Evolutionary conservation across 2,888 invertebrate species (phyloP), one percentile per base, ranked within the genome.

Genomic region (Gerris lacustris): DNA sequence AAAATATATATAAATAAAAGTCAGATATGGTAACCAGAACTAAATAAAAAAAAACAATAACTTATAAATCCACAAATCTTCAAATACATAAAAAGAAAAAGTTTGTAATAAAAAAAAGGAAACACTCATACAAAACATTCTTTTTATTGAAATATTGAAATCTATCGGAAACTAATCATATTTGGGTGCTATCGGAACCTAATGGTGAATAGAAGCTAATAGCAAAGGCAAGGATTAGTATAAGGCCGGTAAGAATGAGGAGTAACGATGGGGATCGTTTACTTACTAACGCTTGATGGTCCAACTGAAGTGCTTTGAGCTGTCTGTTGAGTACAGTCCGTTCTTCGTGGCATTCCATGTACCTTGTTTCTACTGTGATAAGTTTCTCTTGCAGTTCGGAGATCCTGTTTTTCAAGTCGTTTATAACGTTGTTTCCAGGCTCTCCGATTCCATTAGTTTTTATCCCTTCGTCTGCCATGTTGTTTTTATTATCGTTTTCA

Each of bases 331-430:
- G 81, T 70, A 84, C 82, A 71, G 85, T 82, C 76, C 86, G 86
- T 77, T 89, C 88, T 44, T 84, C 85, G 76, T 83, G 82, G 72
- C 85, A 86, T 76, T 84, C 84, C 72, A 87, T 87, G 83, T 87
- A 91, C 76, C 87, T 84, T 79, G 89, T 88, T 78, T 90, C 90
- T 73, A 91, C 84, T 68, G 86, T 82, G 71, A 88, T 86, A 76
- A 91, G 81, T 80, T 91, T 90, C 79, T 90, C 89, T 79, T 89
- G 88, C 44, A 90, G 81, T 77, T 86, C 85, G 77, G 84, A 83
- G 77, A 88, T 80, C 78, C 85, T 82, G 45, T 45, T 67, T 44
- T 31, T 31, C 31, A 67, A 15, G 9, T 67, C 67, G 18, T 64
- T 64, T 9, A 64, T 64, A 18, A 64, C 17, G 17, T 64, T 64